Conservation (phyloP, 1,140 invertebrate genomes). For the Drosophila biarmipes region DNA sequence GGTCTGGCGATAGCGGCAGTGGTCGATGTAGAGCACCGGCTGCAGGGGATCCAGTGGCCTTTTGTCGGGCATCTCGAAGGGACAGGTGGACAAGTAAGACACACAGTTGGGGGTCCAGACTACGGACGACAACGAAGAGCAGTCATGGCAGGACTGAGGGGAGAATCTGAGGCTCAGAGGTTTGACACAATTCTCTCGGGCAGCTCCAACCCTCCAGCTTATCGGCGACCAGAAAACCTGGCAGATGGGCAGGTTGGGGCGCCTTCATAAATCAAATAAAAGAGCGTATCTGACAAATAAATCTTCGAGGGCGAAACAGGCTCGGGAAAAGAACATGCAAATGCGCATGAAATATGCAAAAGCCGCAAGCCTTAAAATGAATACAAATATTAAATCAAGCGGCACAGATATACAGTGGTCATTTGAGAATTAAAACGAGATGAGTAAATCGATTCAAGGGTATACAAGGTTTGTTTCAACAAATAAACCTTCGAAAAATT, state of each 20-base stretch:
- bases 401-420: slow-evolving; percentile 29
- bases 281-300: slow-evolving; percentile 64
- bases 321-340: slow-evolving; percentile 48
- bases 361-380: slow-evolving; percentile 32
- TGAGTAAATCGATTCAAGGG: too few species aligned
- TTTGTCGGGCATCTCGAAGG: slow-evolving; percentile 24
- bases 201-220: slow-evolving; percentile 14
- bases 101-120: background rate
- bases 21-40: slow-evolving; percentile 74
- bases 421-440: background rate
- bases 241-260: slow-evolving; percentile 17
- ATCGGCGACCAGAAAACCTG: slow-evolving; percentile 12
- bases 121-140: slow-evolving; percentile 5
- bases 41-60: slow-evolving; percentile 36
- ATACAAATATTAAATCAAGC: slow-evolving; percentile 38
- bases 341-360: slow-evolving; percentile 55
- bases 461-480: too few species aligned
- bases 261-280: slow-evolving; percentile 68
- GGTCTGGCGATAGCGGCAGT: slow-evolving; percentile 37
- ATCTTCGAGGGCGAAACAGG: slow-evolving; percentile 47
- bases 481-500: too few species aligned
- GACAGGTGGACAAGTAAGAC: slow-evolving; percentile 10
- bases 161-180: slow-evolving; percentile 8
- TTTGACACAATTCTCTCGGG: slow-evolving; percentile 47
- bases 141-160: slow-evolving; percentile 15